phyloP scores from a whole-genome alignment of 2,797 vertebrate species.

The Megalops cyprinoides region DNA sequence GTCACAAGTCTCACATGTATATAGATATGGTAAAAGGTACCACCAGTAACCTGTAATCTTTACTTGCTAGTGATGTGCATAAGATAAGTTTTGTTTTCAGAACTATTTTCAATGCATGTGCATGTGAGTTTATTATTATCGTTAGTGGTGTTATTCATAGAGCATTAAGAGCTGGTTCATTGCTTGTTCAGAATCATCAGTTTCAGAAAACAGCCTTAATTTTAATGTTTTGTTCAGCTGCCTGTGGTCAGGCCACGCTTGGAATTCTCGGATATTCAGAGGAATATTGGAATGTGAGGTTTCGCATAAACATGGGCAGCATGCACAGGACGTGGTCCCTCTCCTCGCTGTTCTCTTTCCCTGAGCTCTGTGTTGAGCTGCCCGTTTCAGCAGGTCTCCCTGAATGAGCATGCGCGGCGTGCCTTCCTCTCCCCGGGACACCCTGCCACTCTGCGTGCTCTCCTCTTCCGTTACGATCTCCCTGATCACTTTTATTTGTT shows the following conservation, averaged over 20 bases:
- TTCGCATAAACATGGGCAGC: no score
- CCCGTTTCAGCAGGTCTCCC: neutral
- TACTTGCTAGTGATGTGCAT: no score
- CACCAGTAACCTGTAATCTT: no score
- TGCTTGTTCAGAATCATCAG: neutral
- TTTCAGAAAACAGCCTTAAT: neutral
- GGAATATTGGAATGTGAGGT: neutral
- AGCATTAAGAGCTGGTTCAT: no score
- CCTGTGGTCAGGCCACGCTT: neutral
- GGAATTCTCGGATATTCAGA: neutral
- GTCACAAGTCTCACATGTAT: no score
- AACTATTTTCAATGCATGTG: no score
- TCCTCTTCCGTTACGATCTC: neutral
- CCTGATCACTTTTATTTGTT: neutral
- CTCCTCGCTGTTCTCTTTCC: neutral
- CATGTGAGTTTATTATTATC: no score
- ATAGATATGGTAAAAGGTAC: no score
- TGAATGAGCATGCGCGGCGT: neutral
- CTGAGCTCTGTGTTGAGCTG: neutral
- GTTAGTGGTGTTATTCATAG: neutral
- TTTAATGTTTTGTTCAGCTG: neutral
- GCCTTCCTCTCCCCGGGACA: neutral
- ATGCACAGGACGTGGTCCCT: neutral
- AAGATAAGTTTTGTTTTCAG: no score
- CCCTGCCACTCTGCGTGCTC: neutral